These are phyloP conservation scores for Takifugu ocellatus DNA, from an alignment of 2,797 vertebrate species.

Conservation along the genomic window DNA sequence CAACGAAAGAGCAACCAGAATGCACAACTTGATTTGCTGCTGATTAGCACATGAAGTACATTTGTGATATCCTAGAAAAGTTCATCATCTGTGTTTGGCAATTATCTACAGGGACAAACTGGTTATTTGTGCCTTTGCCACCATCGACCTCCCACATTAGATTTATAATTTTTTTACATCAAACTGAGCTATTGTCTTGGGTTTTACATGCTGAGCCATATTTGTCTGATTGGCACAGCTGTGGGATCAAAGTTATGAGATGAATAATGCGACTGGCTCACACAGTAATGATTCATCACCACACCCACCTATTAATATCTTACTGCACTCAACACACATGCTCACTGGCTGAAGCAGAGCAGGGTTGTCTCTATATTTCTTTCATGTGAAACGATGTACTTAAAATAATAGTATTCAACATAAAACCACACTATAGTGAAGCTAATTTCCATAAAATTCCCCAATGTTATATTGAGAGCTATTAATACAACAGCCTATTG, in stretches of 20 bases:
- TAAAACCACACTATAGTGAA: too few relatives aligned
- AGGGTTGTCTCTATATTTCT: constrained; percentile 17
- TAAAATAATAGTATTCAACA: too few relatives aligned
- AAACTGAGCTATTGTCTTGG: background rate
- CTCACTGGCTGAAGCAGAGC: constrained; percentile 25
- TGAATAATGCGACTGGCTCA: constrained; percentile 41
- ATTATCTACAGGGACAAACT: background rate
- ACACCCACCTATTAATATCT: constrained; percentile 29
- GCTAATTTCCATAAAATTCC: background rate
- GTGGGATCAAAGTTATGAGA: constrained; percentile 38
- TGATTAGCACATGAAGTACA: too few relatives aligned
- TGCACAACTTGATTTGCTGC: too few relatives aligned
- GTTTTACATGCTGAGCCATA: constrained; percentile 11
- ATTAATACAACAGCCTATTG: constrained; percentile 1
- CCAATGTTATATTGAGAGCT: constrained; percentile 13
- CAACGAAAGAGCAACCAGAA: too few relatives aligned
- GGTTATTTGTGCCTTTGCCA: background rate
- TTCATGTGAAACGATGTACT: background rate
- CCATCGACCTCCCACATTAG: background rate
- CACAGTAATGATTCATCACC: constrained; percentile 45
- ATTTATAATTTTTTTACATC: background rate
- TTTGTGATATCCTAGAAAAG: background rate
- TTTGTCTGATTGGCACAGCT: constrained; percentile 35
- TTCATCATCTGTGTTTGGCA: constrained; percentile 3
- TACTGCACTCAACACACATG: constrained; percentile 28